Percentiles rank a stretch among this genome's conserved stretches.
phyloP scores from a whole-genome alignment of 1,140 invertebrate genomes.

The Drosophila melanogaster region Release_6_plus_ISO1_MT NT_037436.4:5542001-5542500 shows the following conservation, averaged over 20 bases:
- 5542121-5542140: constrained; percentile 27
- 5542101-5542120: constrained; percentile 37
- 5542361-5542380: background rate
- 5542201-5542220: constrained; percentile 38
- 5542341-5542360: constrained; percentile 6
- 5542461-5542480: constrained; percentile 42
- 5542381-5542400: constrained; percentile 1
- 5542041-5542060: constrained; percentile 42
- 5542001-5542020: constrained; percentile 31
- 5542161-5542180: constrained; percentile 23
- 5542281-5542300: constrained; percentile 22
- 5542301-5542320: constrained; percentile 33
- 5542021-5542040: constrained; percentile 37
- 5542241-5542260: constrained; percentile 36
- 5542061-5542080: constrained; percentile 40
- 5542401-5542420: background rate
- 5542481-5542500: constrained; percentile 78
- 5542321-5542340: constrained; percentile 52
- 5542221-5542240: constrained; percentile 42
- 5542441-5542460: constrained; percentile 71
- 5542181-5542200: constrained; percentile 15
- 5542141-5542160: constrained; percentile 9
- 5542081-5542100: constrained; percentile 31
- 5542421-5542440: constrained; percentile 17
- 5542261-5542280: constrained; percentile 29